Conservation (phyloP, 2,888 invertebrate species). For the Luperina testacea region DNA sequence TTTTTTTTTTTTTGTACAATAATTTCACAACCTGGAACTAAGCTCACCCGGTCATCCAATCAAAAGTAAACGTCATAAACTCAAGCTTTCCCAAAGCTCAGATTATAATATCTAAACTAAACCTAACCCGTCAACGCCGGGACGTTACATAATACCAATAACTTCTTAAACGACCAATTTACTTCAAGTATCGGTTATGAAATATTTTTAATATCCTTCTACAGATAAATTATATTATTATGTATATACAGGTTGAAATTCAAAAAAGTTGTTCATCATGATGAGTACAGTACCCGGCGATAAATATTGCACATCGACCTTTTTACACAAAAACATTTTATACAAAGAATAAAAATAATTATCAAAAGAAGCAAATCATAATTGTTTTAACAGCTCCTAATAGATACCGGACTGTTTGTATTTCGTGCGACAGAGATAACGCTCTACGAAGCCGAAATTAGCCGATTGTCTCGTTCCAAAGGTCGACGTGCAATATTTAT, state of each 20-base stretch:
- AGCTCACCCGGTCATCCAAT: neutral
- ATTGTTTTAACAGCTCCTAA: too few relatives aligned
- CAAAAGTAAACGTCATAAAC: neutral
- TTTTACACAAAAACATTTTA: too few relatives aligned
- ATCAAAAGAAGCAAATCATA: too few relatives aligned
- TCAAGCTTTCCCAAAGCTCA: neutral
- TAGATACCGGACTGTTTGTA: too few relatives aligned
- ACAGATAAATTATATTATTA: conserved; percentile 36
- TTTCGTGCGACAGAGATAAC: too few relatives aligned
- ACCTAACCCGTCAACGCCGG: conserved; percentile 6
- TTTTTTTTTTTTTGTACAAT: neutral
- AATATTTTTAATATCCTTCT: conserved; percentile 63
- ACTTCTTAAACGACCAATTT: conserved; percentile 34
- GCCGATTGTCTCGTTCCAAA: too few relatives aligned
- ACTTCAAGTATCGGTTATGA: conserved; percentile 49
- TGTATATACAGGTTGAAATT: neutral
- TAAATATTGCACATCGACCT: too few relatives aligned
- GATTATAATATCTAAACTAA: neutral
- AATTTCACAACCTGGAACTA: neutral
- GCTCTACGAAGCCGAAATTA: too few relatives aligned
- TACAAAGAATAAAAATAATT: too few relatives aligned
- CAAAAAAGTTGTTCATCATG: too few relatives aligned
- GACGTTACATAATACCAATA: conserved; percentile 36
- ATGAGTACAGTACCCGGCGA: too few relatives aligned
- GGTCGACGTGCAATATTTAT: too few relatives aligned